Conservation (phyloP, 1,140 invertebrate genomes). For the Zaprionus inermis region DNA sequence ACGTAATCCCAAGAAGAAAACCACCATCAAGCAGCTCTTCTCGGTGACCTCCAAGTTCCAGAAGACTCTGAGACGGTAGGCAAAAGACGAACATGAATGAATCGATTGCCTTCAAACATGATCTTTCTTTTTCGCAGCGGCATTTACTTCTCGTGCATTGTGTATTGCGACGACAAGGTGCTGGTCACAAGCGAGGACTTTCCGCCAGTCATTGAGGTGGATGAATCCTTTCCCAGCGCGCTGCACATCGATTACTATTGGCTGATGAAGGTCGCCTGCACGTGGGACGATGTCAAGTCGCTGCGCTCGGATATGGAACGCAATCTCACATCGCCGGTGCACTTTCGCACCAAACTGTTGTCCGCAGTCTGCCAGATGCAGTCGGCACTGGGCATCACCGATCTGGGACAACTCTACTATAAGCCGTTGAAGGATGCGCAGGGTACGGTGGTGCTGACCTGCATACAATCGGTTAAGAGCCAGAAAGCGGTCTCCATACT, state of each 20-base stretch:
- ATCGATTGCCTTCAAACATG: not conserved
- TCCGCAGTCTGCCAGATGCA: constrained; percentile 97
- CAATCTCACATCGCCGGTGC: constrained; percentile 93
- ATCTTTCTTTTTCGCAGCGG: constrained; percentile 86
- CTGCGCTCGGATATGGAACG: constrained; percentile 96
- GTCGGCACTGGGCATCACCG: constrained; percentile 91
- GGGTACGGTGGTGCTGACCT: constrained; percentile 95
- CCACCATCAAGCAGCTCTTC: constrained; percentile 97
- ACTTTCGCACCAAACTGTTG: constrained; percentile 95
- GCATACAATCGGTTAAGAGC: constrained; percentile 93
- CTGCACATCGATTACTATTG: constrained; percentile 97
- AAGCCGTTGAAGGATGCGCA: constrained; percentile 94
- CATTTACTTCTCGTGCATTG: constrained; percentile 94
- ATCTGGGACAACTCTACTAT: constrained; percentile 96
- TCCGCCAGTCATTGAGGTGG: constrained; percentile 97
- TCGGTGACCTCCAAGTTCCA: constrained; percentile 97
- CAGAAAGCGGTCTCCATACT: constrained; percentile 93
- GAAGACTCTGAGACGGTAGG: constrained; percentile 92
- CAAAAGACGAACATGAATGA: no score
- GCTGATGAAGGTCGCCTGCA: constrained; percentile 98
- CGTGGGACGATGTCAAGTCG: constrained; percentile 97
- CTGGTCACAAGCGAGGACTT: constrained; percentile 98
- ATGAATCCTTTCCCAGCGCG: constrained; percentile 96
- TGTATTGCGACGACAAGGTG: constrained; percentile 97
- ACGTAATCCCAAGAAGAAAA: constrained; percentile 91